Percentiles rank a stretch among this genome's conserved stretches.
Evolutionary conservation across 1,140 invertebrate genomes (phyloP).

Genomic region (Wasmannia auropunctata): DNA sequence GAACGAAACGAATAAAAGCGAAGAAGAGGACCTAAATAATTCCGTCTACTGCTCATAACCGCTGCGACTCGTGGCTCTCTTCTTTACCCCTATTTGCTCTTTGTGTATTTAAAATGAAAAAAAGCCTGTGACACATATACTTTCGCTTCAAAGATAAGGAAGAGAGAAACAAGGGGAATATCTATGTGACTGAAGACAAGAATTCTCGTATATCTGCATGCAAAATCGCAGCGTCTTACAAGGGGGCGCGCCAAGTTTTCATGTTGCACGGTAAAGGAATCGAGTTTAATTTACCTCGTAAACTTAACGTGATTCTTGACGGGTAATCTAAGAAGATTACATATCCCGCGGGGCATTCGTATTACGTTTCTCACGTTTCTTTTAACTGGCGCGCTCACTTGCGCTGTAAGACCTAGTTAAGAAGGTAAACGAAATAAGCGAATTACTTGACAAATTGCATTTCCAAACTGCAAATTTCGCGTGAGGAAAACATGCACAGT

Average conservation of each 20-base stretch:
- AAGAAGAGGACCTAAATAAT: neutral
- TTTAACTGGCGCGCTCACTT: constrained; percentile 17
- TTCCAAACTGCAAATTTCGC: neutral
- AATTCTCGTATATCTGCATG: neutral
- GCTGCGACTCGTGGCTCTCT: neutral
- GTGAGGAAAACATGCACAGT: neutral
- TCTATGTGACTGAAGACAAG: neutral
- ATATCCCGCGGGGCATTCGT: neutral
- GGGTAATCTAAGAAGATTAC: constrained; percentile 21
- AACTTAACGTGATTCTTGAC: neutral
- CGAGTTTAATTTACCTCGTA: constrained; percentile 13
- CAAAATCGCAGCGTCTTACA: neutral
- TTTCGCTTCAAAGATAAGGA: neutral
- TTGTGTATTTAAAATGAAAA: neutral
- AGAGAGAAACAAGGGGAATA: constrained; percentile 1
- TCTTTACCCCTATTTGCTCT: neutral
- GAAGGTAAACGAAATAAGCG: neutral
- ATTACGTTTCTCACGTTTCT: constrained; percentile 18
- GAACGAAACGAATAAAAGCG: neutral
- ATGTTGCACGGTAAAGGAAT: neutral
- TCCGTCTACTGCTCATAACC: neutral
- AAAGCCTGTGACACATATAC: neutral
- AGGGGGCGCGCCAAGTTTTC: neutral
- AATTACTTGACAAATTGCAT: constrained; percentile 7
- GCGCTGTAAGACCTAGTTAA: constrained; percentile 1